Base-by-base conservation (phyloP, 2,797 vertebrate genomes). In the Spondyliosoma cantharus region DNA sequence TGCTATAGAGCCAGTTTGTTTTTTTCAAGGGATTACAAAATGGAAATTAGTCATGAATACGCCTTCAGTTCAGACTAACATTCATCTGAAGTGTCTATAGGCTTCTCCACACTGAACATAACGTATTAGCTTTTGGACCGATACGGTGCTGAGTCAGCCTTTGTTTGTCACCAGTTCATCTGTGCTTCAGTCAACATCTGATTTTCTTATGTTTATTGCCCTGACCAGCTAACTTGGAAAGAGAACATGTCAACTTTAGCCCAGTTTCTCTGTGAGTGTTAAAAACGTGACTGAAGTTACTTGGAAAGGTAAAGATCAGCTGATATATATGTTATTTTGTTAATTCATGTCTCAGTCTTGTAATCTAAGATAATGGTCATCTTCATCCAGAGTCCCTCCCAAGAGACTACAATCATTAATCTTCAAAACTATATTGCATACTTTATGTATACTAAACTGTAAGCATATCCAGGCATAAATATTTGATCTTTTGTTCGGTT, bases 11-110 rank as follows among this genome's bases (percentile, higher is more conserved):
- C 19, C 52, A 7, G 15, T 46, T 48, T 65, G 75, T 64, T 32
- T 32, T 37, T 32, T 32, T 32, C 5, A 62, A 80, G 66, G 54
- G 56, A 87, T 82, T 71, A 76, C 8, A 25, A 61, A 37, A 78
- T 78, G 32, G 42, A 71, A 81, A 74, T 81, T 49, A 83, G 84
- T 62, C 59, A 78, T 76, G 46, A 80, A 66, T 66, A 49, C 27
- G 37, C 49, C 59, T 71, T 86, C 50, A 69, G 17, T 78, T 32
- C 14, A 52, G 45, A 54, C 66, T 66, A 80, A 56, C 61, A 66
- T 66, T 58, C 50, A 63, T 71, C 62, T 77, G 53, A 57, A 76
- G 29, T 45, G 43, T 66, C 72, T 43, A 27, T 63, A 58, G 61
- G 72, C 66, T 75, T 73, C 58, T 74, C 54, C 24, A n/a, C 0